A percentile compares a stretch with the other conserved stretches of the same genome.
These are phyloP conservation scores for Daboia siamensis DNA, from an alignment of 2,113 vertebrate genomes.

Conservation along the genomic window DNA sequence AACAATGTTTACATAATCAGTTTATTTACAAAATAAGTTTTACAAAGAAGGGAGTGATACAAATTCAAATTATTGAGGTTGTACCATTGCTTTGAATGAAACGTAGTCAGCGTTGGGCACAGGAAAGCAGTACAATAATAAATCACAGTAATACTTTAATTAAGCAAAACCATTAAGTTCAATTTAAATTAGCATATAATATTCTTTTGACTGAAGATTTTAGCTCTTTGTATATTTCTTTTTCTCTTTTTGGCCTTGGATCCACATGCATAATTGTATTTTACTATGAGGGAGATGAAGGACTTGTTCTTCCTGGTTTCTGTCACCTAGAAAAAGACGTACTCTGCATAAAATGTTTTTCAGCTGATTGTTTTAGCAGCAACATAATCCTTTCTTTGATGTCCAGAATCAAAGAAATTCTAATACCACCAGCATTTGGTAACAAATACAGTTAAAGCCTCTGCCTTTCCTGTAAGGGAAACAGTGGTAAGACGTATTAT, in stretches of 20 bases:
- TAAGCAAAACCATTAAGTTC: neutral
- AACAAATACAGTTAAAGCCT: conserved; percentile 61
- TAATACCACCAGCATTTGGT: conserved; percentile 52
- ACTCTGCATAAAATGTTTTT: conserved; percentile 31
- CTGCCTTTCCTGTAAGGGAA: conserved; percentile 72
- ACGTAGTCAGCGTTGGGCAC: neutral
- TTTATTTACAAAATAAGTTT: conserved; percentile 4
- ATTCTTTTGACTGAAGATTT: neutral
- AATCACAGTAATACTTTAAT: neutral
- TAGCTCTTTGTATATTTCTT: neutral
- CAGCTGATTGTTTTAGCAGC: conserved; percentile 60
- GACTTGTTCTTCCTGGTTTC: neutral
- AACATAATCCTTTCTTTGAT: conserved; percentile 62
- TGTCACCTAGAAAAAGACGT: conserved; percentile 24
- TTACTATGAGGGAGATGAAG: neutral
- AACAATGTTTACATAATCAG: neutral
- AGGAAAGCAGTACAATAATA: neutral
- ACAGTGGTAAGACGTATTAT: conserved; percentile 63
- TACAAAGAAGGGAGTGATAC: neutral
- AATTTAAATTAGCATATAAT: neutral
- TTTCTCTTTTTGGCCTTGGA: neutral
- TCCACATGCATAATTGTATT: neutral
- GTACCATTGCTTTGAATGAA: neutral
- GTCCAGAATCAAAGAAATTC: conserved; percentile 63
- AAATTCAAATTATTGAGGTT: neutral